These are phyloP conservation scores for Phylloscopus trochilus DNA, from an alignment of 2,113 vertebrate species.

Conservation along the genomic window DNA sequence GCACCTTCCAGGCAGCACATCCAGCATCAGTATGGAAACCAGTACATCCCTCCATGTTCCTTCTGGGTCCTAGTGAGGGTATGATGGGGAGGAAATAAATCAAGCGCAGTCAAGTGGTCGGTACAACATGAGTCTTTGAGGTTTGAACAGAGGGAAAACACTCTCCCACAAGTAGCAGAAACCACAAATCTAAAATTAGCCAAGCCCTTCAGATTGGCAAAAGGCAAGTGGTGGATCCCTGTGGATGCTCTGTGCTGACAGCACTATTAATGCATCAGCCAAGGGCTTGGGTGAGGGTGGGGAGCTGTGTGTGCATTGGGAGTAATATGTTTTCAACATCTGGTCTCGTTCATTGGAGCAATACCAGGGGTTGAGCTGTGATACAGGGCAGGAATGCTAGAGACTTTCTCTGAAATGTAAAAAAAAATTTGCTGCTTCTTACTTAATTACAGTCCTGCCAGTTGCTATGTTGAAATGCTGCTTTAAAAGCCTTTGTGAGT, in stretches of 20 bases:
- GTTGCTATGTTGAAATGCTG: conserved; percentile 73
- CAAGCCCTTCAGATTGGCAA: conserved; percentile 2
- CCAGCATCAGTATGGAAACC: not conserved
- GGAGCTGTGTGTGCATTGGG: not conserved
- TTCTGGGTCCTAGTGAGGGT: not conserved
- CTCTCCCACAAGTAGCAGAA: conserved; percentile 6
- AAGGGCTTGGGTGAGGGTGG: not conserved
- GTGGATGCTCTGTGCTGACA: not conserved
- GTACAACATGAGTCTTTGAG: not conserved
- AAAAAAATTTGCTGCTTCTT: conserved; percentile 18
- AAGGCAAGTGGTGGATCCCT: conserved; percentile 47
- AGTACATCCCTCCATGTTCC: not conserved
- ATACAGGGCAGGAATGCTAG: not conserved
- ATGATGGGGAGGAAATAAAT: not conserved
- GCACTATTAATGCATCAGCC: conserved; percentile 53
- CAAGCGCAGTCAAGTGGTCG: not conserved
- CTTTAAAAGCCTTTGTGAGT: conserved; percentile 78
- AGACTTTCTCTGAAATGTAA: not conserved
- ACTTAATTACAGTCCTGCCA: conserved; percentile 70
- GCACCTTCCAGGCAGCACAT: not conserved
- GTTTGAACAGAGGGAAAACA: not conserved
- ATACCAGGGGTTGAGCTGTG: not conserved
- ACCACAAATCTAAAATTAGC: conserved; percentile 52
- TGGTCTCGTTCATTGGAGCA: not conserved
- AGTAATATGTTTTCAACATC: not conserved